Conservation (phyloP, 2,797 vertebrate species). For the Agapornis canus region DNA sequence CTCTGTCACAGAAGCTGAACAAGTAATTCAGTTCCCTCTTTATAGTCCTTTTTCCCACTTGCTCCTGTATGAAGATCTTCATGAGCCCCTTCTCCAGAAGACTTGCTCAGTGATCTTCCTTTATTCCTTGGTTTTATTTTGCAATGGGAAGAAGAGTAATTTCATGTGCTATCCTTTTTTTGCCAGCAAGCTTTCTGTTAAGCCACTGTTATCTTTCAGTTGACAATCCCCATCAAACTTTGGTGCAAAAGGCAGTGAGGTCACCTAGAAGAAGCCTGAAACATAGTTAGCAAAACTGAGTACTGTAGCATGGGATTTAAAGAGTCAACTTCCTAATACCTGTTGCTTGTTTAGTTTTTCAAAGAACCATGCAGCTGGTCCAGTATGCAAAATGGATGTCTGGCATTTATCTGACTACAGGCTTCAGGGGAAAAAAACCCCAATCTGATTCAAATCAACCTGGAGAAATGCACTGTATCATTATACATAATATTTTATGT, state of each 20-base stretch:
- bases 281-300: too few species aligned
- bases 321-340: neutral
- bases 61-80: neutral
- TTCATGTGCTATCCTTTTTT: accelerated
- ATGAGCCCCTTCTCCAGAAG: neutral
- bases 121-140: neutral
- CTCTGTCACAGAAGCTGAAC: neutral
- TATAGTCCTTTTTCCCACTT: neutral
- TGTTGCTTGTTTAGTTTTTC: neutral
- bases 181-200: neutral
- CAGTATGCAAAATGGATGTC: neutral
- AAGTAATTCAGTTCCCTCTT: neutral
- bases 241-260: neutral
- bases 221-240: neutral
- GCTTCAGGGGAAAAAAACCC: neutral
- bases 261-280: neutral
- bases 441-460: neutral
- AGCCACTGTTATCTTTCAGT: neutral
- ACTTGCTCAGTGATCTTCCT: neutral
- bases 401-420: neutral
- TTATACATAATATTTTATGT: neutral
- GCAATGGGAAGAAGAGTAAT: accelerated
- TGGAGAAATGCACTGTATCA: neutral
- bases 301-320: neutral
- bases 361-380: neutral